Evolutionary conservation across 2,888 invertebrate genomes (phyloP), one percentile per base, ranked within the genome.

Genomic region (Andrena minutula): DNA sequence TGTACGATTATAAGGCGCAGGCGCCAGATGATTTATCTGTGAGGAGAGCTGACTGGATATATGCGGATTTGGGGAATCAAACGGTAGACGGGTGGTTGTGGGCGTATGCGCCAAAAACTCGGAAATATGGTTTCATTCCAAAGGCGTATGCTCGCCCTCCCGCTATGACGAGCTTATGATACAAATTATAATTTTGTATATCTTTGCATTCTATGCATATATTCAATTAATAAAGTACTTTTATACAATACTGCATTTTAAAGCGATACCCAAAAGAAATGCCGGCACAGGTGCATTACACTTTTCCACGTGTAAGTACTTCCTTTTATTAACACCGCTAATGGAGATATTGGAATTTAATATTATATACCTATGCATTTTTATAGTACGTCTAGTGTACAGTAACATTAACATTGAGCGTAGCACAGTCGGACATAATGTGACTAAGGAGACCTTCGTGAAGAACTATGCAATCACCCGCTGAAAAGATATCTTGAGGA

Each of bases 1-100:
- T 99, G 26, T 98, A 98, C 93, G 98, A 99, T 95, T 99, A 98
- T 94, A 98, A 98, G 96, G 97, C 98, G 61, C 98, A 98, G 95
- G 98, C 98, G 60, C 98, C 98, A 0, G 98, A 98, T 93, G 98
- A 98, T 94, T 94, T 99, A 77, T 97, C 98, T 5, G 98, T 99
- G 80, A 96, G 97, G 87, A 95, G 98, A 74, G 98, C 99, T 8
- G 98, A 99, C 92, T 98, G 98, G 98, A 98, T 99, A 87, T 99
- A 98, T 94, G 98, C 98, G 0, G 98, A 99, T 95, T 95, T 98
- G 68, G 97, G 97, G 89, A 98, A 98, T 95, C 98, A 98, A 94
- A 98, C 98, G 0, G 98, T 98, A 51, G 98, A 98, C 94, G 99
- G 99, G 51, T 98, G 97, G 98, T 95, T 98, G 85, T 99, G 98